Percentiles rank a stretch among this genome's conserved stretches.
Conservation (phyloP, 2,797 vertebrate species). For the Clamator glandarius region DNA sequence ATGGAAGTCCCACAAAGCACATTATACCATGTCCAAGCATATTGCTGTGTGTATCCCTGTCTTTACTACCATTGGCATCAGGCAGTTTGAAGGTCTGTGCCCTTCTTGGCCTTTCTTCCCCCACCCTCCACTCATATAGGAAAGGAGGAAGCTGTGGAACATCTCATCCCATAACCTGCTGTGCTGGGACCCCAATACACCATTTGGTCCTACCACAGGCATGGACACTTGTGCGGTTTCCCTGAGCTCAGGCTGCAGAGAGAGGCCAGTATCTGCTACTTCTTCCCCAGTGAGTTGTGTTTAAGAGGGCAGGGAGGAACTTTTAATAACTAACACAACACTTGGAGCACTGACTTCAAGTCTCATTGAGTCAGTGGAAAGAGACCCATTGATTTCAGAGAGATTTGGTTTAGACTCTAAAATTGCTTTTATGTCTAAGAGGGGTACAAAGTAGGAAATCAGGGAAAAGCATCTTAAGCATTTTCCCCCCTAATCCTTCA, state of each 20-base stretch:
- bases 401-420: neutral
- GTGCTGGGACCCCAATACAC: too few relatives aligned
- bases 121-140: too few relatives aligned
- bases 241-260: neutral
- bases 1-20: neutral
- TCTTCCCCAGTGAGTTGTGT: neutral
- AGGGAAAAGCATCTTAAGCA: neutral
- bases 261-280: neutral
- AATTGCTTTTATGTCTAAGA: neutral
- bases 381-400: neutral
- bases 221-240: neutral
- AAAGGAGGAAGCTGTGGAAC: neutral
- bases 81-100: neutral
- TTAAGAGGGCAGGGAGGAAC: neutral
- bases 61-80: neutral
- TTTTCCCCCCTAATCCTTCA: conserved; percentile 30
- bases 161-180: neutral
- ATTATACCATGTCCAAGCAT: neutral
- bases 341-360: neutral
- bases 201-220: neutral
- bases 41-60: neutral
- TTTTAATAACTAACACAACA: neutral
- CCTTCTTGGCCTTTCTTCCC: neutral
- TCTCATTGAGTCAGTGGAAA: neutral
- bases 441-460: neutral